phyloP scores from a whole-genome alignment of 2,888 invertebrate species.

The Caenorhabditis imperialis region DNA sequence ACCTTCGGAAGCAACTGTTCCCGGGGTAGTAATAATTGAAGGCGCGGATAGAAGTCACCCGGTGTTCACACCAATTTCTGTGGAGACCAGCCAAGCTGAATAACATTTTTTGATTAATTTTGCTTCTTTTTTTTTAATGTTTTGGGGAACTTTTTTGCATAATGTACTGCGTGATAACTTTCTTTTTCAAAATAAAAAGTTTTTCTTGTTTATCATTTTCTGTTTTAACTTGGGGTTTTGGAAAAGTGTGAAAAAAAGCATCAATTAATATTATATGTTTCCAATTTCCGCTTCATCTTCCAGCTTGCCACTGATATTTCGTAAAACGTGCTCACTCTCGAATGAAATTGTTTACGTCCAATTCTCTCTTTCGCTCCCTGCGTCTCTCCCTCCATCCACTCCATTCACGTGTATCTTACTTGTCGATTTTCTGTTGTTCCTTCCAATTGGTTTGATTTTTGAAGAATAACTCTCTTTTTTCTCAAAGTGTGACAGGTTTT shows the following conservation, averaged over 20 bases:
- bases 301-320: neutral
- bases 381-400: neutral
- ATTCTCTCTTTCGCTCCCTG: neutral
- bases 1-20: constrained; percentile 15
- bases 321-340: constrained; percentile 9
- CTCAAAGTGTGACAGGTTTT: too few relatives aligned
- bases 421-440: neutral
- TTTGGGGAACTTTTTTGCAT: too few relatives aligned
- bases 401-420: neutral
- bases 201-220: neutral
- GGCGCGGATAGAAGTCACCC: constrained; percentile 12
- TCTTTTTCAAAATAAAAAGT: neutral
- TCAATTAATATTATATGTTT: too few relatives aligned
- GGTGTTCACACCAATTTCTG: constrained; percentile 1
- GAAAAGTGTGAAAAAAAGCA: too few relatives aligned
- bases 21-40: constrained; percentile 17
- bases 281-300: neutral
- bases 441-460: neutral
- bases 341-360: constrained; percentile 2
- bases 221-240: too few relatives aligned
- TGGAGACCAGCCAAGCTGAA: neutral
- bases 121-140: too few relatives aligned
- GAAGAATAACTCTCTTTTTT: too few relatives aligned
- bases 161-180: neutral
- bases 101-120: too few relatives aligned